Base-by-base conservation (phyloP, 2,888 invertebrate genomes). In the Harmothoe impar region DNA sequence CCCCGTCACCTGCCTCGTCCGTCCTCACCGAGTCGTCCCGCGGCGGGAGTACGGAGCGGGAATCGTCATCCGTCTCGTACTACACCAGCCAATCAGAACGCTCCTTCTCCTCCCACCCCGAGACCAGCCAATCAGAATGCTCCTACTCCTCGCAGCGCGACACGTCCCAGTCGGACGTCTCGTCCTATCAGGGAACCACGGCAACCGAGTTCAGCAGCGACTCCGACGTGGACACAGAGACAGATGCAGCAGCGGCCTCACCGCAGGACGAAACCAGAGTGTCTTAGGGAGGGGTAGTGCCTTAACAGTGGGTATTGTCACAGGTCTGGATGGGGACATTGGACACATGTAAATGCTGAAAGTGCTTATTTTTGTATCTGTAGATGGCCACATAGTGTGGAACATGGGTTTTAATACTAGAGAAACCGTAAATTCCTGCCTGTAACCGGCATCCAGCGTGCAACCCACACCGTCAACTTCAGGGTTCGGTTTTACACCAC, bases 151-250 rank as follows among this genome's bases (percentile, higher is more conserved):
- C 77, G 68, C 77, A 77, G 77, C 23, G 5, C 31, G 31, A 77
- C 33, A 7, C 5, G 68, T 68, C 68, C 12, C 68, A 68, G n/a
- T 68, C 68, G 12, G 12, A 5, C 17, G 12, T 17, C n/a, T 68
- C 68, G n/a, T 72, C 72, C n/a, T 72, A 25, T 29, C 29, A 3
- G 25, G 29, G n/a, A 20, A 77, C n/a, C 31, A 77, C 77, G 0
- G 43, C 81, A 12, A 81, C 81, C 0, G 81, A 81, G 81, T 81
- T 81, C 43, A 81, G 52, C 31, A 86, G 86, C 29, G 86, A 86
- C 33, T 86, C 86, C 3, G 86, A 86, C 3, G 0, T 29, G 1
- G 86, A 86, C n/a, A 86, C 54, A 29, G 86, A 86, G 54, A 52
- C 29, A 7, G 86, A 86, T 0, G 20, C 15, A 0, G 51, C n/a